A percentile compares a stretch with the other conserved stretches of the same genome.
phyloP scores from a whole-genome alignment of 2,888 invertebrate genomes.

The Hedya salicella region DNA sequence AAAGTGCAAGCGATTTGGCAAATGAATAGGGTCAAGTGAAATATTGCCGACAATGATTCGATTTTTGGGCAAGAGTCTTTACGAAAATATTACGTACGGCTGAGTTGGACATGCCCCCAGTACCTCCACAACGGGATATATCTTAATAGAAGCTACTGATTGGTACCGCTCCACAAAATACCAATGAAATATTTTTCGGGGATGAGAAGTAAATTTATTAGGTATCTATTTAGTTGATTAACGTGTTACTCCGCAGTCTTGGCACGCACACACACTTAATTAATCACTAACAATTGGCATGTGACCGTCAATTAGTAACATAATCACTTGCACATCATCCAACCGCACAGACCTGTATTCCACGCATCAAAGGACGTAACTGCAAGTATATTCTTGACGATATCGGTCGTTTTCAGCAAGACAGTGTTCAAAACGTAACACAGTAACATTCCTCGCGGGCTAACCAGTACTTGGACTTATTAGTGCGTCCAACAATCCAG shows the following conservation, averaged over 20 bases:
- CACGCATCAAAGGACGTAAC: slow-evolving; percentile 6
- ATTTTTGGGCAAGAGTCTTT: too few relatives aligned
- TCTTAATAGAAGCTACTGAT: too few relatives aligned
- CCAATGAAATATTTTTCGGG: too few relatives aligned
- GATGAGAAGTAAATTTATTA: too few relatives aligned
- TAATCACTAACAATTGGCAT: slow-evolving; percentile 6
- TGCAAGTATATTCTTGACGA: background rate
- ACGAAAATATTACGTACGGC: too few relatives aligned
- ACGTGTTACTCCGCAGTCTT: background rate
- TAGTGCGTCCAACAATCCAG: slow-evolving; percentile 35
- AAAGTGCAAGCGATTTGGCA: too few relatives aligned
- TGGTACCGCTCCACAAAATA: too few relatives aligned
- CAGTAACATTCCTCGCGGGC: slow-evolving; percentile 26
- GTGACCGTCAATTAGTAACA: slow-evolving; percentile 30
- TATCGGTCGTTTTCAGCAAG: background rate
- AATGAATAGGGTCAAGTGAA: too few relatives aligned
- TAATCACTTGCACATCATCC: slow-evolving; percentile 21
- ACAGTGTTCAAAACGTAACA: slow-evolving; percentile 2
- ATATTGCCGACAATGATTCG: too few relatives aligned
- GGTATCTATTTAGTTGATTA: too few relatives aligned
- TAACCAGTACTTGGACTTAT: slow-evolving; percentile 32
- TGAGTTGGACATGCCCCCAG: too few relatives aligned
- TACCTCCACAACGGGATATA: too few relatives aligned
- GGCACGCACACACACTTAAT: slow-evolving; percentile 13
- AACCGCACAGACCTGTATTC: slow-evolving; percentile 23